Evolutionary conservation across 1,140 invertebrate genomes (phyloP).

Genomic region (Ephestia elutella): DNA sequence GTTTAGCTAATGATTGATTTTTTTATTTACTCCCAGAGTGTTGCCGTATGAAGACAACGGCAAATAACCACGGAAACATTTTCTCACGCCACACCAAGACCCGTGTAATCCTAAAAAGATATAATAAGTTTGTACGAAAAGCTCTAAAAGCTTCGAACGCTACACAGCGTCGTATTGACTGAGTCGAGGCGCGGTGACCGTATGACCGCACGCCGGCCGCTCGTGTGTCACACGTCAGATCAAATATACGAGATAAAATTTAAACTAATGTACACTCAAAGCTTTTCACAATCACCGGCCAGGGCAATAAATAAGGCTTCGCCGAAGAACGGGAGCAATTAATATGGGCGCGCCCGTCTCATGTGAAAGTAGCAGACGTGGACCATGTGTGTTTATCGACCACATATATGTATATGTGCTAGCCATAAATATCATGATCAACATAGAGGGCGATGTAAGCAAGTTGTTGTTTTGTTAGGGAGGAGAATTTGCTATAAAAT

Average conservation of each 20-base stretch:
- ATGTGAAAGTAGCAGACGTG: constrained; percentile 63
- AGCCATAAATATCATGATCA: constrained; percentile 9
- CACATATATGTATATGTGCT: constrained; percentile 5
- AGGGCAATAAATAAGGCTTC: constrained; percentile 70
- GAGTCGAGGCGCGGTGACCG: constrained; percentile 6
- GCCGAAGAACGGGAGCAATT: constrained; percentile 71
- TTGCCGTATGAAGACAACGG: constrained; percentile 48
- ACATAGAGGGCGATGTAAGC: not conserved
- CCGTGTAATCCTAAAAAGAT: not conserved
- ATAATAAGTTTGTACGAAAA: not conserved
- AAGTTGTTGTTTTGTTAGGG: not conserved
- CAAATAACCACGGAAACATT: constrained; percentile 43
- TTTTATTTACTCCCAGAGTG: constrained; percentile 58
- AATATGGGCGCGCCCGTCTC: constrained; percentile 65
- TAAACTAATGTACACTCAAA: constrained; percentile 65
- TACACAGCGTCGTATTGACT: constrained; percentile 7
- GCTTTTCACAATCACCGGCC: constrained; percentile 64
- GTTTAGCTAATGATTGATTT: constrained; percentile 69
- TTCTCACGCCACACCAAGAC: constrained; percentile 41
- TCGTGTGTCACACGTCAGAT: constrained; percentile 58
- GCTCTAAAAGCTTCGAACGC: not conserved
- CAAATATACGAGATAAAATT: constrained; percentile 57
- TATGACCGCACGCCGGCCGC: constrained; percentile 24
- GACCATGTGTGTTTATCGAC: constrained; percentile 40
- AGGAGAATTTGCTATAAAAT: too few species aligned